Evolutionary conservation across 30 jellyfish, hydroid and myxozoan species (phyloP).

Genomic region (Hydra vulgaris): DNA sequence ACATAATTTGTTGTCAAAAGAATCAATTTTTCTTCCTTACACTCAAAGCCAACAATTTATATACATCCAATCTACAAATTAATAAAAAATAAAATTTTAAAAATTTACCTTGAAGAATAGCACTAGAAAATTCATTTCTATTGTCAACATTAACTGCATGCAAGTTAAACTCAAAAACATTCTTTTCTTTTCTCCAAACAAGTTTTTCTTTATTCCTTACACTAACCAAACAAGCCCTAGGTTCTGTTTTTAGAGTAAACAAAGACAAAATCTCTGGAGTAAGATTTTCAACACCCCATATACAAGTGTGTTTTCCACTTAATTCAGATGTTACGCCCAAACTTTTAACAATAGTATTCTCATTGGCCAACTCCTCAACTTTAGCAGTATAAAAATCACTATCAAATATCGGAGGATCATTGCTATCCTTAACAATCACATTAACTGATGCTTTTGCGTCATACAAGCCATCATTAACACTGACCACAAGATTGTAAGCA

Average conservation of each 20-base stretch:
- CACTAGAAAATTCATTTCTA: conserved; percentile 46
- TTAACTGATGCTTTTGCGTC: conserved; percentile 51
- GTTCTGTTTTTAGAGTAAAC: conserved; percentile 52
- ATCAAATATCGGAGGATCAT: conserved; percentile 76
- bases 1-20: too few relatives aligned
- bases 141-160: conserved; percentile 51
- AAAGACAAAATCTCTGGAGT: conserved; percentile 46
- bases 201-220: conserved; percentile 15
- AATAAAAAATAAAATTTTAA: neutral
- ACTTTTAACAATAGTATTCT: conserved; percentile 25
- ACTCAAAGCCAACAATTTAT: too few relatives aligned
- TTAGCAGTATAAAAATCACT: conserved; percentile 27
- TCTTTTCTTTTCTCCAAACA: conserved; percentile 62
- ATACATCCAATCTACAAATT: too few relatives aligned
- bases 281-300: conserved; percentile 46
- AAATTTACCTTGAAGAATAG: conserved; percentile 25
- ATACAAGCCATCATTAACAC: conserved; percentile 66
- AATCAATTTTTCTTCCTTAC: too few relatives aligned
- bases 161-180: conserved; percentile 48
- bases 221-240: conserved; percentile 54
- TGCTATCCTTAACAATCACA: conserved; percentile 48
- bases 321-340: conserved; percentile 41
- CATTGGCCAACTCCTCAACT: conserved; percentile 39
- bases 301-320: conserved; percentile 59
- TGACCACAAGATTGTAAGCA: conserved; percentile 42